Percentiles rank a stretch among this genome's conserved stretches.
Conservation (phyloP, 2,888 invertebrate genomes). For the Hyalella azteca region DNA sequence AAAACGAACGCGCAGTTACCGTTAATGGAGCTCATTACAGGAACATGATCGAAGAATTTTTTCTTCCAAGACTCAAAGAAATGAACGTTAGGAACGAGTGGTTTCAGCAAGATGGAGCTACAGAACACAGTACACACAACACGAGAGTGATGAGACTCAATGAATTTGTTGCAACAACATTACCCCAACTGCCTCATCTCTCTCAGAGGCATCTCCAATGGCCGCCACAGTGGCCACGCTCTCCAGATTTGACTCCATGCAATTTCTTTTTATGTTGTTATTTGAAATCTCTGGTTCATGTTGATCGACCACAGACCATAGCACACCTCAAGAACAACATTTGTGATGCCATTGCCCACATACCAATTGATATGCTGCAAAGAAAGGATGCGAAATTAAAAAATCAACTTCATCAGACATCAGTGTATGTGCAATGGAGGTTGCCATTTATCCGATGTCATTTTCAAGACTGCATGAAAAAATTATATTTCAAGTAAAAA, state of each 20-base stretch:
- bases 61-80: background rate
- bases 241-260: background rate
- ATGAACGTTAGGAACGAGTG: background rate
- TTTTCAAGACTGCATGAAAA: background rate
- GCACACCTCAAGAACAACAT: background rate
- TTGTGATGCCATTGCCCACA: background rate
- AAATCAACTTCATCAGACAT: background rate
- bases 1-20: no score
- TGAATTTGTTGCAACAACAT: background rate
- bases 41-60: no score
- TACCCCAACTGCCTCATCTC: background rate
- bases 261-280: background rate
- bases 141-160: no score
- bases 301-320: no score
- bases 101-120: no score
- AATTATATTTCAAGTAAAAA: background rate
- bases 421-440: background rate
- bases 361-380: no score
- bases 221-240: background rate
- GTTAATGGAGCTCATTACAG: no score
- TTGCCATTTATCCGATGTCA: background rate
- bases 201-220: background rate
- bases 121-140: no score
- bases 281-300: no score
- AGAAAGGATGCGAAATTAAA: no score